Percentiles rank a stretch among this genome's conserved stretches.
These are phyloP conservation scores for Andricus quercusramuli DNA, from an alignment of 2,888 invertebrate genomes.

Conservation along the genomic window DNA sequence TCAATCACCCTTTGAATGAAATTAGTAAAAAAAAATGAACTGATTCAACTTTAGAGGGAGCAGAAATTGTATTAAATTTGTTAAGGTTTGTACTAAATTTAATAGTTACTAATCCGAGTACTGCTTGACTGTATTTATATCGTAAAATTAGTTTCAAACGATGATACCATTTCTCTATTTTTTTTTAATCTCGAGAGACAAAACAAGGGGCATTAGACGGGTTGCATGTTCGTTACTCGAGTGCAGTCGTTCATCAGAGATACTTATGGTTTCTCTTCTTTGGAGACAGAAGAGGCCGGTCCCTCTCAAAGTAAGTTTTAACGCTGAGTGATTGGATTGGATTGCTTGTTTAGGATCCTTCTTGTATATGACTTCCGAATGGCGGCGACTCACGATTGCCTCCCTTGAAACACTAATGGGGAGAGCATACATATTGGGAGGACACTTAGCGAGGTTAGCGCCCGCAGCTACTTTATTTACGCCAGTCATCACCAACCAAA, in stretches of 20 bases:
- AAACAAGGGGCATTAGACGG: too few species aligned
- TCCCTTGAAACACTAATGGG: conserved; percentile 59
- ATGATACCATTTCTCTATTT: too few species aligned
- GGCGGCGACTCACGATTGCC: conserved; percentile 31
- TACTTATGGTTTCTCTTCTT: conserved; percentile 18
- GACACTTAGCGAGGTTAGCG: conserved; percentile 69
- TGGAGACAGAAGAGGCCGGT: neutral
- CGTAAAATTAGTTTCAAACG: too few species aligned
- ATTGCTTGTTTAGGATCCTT: conserved; percentile 43
- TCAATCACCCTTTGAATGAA: too few species aligned
- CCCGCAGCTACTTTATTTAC: conserved; percentile 70
- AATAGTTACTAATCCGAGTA: too few species aligned
- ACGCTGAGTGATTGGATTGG: conserved; percentile 38
- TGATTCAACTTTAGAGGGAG: too few species aligned
- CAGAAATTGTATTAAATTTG: too few species aligned
- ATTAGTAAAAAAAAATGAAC: too few species aligned
- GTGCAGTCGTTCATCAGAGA: neutral
- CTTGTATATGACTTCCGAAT: conserved; percentile 29
- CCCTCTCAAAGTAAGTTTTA: conserved; percentile 30
- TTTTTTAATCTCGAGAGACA: too few species aligned
- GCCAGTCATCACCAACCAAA: conserved; percentile 48
- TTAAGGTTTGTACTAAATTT: too few species aligned
- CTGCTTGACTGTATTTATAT: too few species aligned
- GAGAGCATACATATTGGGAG: conserved; percentile 68
- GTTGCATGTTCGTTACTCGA: too few species aligned